phyloP scores from a whole-genome alignment of 2,113 vertebrate species.

The Bombycilla garrulus region DNA sequence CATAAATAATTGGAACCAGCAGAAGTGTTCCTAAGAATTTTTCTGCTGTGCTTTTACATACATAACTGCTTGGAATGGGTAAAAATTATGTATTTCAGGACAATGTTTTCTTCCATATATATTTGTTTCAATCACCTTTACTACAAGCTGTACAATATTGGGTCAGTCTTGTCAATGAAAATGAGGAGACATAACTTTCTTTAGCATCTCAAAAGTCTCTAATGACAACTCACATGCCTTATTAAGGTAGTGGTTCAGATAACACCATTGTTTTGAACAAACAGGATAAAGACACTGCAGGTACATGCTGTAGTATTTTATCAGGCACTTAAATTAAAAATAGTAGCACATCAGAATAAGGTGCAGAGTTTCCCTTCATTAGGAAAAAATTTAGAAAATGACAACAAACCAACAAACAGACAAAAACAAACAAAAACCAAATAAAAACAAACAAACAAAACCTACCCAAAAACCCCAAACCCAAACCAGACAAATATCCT shows the following conservation, averaged over 20 bases:
- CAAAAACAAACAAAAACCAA: neutral
- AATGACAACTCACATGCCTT: neutral
- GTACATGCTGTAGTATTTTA: neutral
- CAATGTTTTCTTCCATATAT: neutral
- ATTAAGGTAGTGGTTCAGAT: neutral
- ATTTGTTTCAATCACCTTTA: neutral
- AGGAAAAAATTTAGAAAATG: neutral
- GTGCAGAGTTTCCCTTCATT: neutral
- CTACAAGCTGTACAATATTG: neutral
- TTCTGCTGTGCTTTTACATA: slow-evolving; percentile 41
- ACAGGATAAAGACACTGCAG: neutral
- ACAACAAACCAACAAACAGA: too few species aligned
- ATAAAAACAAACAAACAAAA: neutral
- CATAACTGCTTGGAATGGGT: neutral
- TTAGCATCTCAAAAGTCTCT: neutral
- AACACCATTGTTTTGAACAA: neutral
- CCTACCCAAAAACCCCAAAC: neutral
- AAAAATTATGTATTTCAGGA: neutral
- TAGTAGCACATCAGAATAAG: neutral
- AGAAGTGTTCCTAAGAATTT: slow-evolving; percentile 19
- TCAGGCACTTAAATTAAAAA: neutral
- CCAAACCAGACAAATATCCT: neutral
- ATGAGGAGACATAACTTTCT: neutral
- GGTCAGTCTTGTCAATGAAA: neutral
- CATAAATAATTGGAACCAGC: slow-evolving; percentile 55